Base-by-base conservation (phyloP, 2,113 vertebrate species). In the Charina bottae region DNA sequence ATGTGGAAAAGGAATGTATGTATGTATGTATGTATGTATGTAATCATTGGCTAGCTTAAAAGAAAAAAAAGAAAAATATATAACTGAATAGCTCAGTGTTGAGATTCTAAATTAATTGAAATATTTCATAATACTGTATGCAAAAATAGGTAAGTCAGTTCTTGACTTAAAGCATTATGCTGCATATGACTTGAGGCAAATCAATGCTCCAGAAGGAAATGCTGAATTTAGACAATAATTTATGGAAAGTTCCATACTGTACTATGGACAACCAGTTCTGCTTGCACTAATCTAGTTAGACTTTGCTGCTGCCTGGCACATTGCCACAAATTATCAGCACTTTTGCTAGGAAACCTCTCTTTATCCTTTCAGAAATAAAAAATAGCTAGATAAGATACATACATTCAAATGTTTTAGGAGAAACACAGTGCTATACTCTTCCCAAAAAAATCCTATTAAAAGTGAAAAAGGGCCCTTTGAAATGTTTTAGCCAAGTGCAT, bases 231-330 rank as follows among this genome's bases (percentile, higher is more conserved):
- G 86, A 53, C 28, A 88, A 88, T 92, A 88, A 92, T 92, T 84
- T 89, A 88, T 92, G 37, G 54, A 59, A 91, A 62, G 28, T 53
- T 88, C 49, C 10, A 26, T 87, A 88, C 33, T 88, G 59, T 68
- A 88, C 83, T 88, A 83, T 37, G 53, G 64, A 33, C 90, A 91
- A 59, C 64, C 54, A 49, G 28, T 83, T 92, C 55, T 88, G 46
- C 59, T 72, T 92, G 28, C 46, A 84, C 19, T 92, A 89, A 89
- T 89, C 56, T 88, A 89, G 42, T 92, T 92, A 88, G 68, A 58
- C 42, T 88, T 92, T 88, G 86, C 91, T 92, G 86, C 68, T 89
- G 42, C 28, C 56, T 92, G 91, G 91, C 37, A 83, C 46, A 46
- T 84, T 83, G 91, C 56, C 87, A 53, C 21, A 60, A 42, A 89